phyloP scores from a whole-genome alignment of 2,113 vertebrate species.

The Limanda limanda region DNA sequence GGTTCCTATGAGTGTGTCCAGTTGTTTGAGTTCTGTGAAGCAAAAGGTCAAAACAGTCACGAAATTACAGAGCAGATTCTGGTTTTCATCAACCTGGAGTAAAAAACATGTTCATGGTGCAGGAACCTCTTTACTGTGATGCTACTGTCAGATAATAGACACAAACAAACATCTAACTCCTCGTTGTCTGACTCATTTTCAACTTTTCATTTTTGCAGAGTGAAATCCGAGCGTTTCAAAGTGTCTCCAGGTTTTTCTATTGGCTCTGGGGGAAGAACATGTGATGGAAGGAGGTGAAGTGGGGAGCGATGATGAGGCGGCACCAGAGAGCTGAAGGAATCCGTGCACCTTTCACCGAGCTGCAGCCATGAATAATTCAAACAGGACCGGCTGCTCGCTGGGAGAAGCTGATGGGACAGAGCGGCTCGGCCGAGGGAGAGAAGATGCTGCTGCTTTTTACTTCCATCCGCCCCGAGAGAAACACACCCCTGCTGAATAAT shows the following conservation, averaged over 20 bases:
- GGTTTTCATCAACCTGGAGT: no score
- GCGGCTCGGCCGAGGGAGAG: conserved; percentile 37
- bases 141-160: no score
- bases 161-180: no score
- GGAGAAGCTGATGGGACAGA: conserved; percentile 57
- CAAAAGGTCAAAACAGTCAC: no score
- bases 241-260: conserved; percentile 11
- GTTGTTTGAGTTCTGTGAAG: no score
- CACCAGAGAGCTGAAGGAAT: conserved; percentile 33
- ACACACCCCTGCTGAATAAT: conserved; percentile 71
- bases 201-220: no score
- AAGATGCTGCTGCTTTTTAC: conserved; percentile 58
- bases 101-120: no score
- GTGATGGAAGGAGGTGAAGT: neutral
- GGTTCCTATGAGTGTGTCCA: no score
- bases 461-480: conserved; percentile 46
- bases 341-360: conserved; percentile 45
- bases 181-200: no score
- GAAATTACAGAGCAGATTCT: no score
- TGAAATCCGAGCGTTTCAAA: neutral
- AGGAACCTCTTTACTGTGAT: no score
- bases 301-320: conserved; percentile 28
- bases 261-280: conserved; percentile 10
- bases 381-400: conserved; percentile 38
- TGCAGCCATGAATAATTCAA: conserved; percentile 67